Base-by-base conservation (phyloP, 2,113 vertebrate genomes). In the Pollachius pollachius region DNA sequence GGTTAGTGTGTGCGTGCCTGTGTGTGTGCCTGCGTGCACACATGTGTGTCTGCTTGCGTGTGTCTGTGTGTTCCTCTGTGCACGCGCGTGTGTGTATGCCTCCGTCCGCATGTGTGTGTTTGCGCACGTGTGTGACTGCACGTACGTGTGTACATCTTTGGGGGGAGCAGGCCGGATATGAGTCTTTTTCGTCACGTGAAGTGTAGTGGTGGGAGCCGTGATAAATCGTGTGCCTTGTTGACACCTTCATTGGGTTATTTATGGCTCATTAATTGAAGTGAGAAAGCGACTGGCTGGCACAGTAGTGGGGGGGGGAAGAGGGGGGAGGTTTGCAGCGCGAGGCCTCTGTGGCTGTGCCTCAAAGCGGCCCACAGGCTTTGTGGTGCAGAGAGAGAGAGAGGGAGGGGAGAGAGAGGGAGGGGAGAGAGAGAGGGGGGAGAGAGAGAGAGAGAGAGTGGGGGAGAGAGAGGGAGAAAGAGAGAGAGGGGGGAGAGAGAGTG, bases 231-330 rank as follows among this genome's bases (percentile, higher is more conserved):
- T 90, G 94, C 94, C 93, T 94, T 94, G 95, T 95, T 97, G 95
- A 98, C 95, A 96, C 95, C 94, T 96, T 97, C 95, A 96, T 96
- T 92, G 91, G 93, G 95, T 97, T 98, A 97, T 98, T 98, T 98
- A 96, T 98, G 96, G 96, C 94, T 97, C 96, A 95, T 97, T 98
- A 98, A 96, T 96, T 96, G 95, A 96, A 95, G 93, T 87, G 68
- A 95, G 95, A 94, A 92, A 92, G 92, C 94, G 92, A 92, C 93
- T 96, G 95, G 94, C 95, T 94, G 93, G 92, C 92, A 19, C 93
- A 94, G 94, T 92, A 77, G 94, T 93, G 90, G 90, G 92, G 91
- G 91, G 87, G 74, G 60, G 69, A 76, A 81, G 41, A 48, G 41
- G 41, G 12, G 41, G 41, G 41, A 48, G 41, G 41, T 7, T 12